These are phyloP conservation scores for Tinea trinotella DNA, from an alignment of 2,888 invertebrate genomes.

Conservation along the genomic window DNA sequence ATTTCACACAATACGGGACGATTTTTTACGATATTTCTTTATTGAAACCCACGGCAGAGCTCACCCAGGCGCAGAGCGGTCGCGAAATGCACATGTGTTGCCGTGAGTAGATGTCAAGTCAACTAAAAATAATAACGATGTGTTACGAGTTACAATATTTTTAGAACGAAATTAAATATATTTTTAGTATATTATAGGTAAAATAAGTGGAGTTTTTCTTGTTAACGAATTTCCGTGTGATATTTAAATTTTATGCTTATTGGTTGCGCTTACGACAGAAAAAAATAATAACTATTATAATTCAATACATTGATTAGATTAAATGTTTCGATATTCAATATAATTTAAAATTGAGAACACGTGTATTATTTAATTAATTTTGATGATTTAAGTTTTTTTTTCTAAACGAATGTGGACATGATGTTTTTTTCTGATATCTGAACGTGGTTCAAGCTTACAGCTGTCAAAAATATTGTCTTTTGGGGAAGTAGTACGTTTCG, in stretches of 20 bases:
- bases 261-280: too few species aligned
- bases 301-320: too few species aligned
- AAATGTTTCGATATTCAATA: too few species aligned
- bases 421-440: not conserved
- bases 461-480: not conserved
- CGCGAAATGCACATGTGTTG: constrained; percentile 18
- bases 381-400: not conserved
- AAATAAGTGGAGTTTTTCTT: not conserved
- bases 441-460: not conserved
- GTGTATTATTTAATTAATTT: not conserved
- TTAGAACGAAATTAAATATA: not conserved
- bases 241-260: not conserved
- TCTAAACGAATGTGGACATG: not conserved
- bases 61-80: constrained; percentile 30
- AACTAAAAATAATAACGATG: not conserved
- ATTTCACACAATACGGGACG: constrained; percentile 53
- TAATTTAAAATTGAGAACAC: too few species aligned
- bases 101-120: too few species aligned
- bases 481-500: not conserved
- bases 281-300: too few species aligned
- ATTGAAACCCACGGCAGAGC: constrained; percentile 46
- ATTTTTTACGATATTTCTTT: constrained; percentile 49
- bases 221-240: not conserved
- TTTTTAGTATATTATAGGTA: not conserved
- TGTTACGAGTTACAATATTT: not conserved